A percentile compares a stretch with the other conserved stretches of the same genome.
These are phyloP conservation scores for Pardalotus punctatus DNA, from an alignment of 2,113 vertebrate genomes.

Conservation along the genomic window DNA sequence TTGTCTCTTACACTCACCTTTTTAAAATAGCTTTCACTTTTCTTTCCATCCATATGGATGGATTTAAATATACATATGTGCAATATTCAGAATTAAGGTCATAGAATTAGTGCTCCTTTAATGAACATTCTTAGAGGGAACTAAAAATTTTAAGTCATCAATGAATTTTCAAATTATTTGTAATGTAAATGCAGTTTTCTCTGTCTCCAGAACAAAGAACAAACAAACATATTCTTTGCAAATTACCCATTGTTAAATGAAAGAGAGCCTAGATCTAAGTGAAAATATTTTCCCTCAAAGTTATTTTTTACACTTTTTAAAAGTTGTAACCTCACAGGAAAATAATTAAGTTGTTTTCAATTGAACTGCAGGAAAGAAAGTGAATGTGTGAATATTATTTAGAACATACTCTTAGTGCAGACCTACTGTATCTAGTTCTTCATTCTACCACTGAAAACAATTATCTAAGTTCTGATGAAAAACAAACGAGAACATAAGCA, in stretches of 20 bases:
- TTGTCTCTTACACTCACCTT: neutral
- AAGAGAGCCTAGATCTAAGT: neutral
- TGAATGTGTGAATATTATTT: neutral
- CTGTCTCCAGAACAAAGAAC: neutral
- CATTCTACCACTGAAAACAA: neutral
- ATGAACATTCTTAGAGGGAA: neutral
- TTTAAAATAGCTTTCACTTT: neutral
- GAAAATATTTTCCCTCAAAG: neutral
- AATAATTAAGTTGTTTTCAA: neutral
- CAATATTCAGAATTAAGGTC: neutral
- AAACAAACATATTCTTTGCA: neutral
- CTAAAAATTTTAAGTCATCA: neutral
- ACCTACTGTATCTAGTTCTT: neutral
- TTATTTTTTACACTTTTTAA: neutral
- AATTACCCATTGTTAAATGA: neutral
- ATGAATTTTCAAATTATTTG: neutral
- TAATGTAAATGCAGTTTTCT: neutral
- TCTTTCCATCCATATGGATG: neutral
- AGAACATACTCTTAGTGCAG: neutral
- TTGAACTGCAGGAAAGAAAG: neutral
- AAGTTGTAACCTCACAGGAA: neutral
- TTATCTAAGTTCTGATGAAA: neutral
- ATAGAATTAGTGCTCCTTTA: neutral
- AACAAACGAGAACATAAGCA: rapidly evolving
- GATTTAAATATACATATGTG: neutral